These are phyloP conservation scores for Chelon labrosus DNA, from an alignment of 2,797 vertebrate species.

Conservation along the genomic window DNA sequence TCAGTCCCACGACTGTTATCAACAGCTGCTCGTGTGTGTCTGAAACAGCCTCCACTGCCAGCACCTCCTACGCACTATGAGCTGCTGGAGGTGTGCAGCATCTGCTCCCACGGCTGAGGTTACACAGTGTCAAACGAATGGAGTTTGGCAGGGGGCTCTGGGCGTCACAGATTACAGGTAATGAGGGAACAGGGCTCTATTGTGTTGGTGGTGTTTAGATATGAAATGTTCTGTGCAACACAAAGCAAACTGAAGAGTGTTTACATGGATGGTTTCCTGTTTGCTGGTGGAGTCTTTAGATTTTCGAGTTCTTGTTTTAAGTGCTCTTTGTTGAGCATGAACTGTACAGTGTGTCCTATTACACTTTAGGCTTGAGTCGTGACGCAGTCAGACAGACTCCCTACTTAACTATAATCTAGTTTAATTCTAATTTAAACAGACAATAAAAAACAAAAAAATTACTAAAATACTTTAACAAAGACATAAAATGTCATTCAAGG, in stretches of 20 bases:
- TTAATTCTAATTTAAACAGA: not conserved
- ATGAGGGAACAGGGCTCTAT: constrained; percentile 35
- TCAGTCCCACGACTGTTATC: not conserved
- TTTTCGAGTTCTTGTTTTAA: not conserved
- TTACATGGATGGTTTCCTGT: constrained; percentile 51
- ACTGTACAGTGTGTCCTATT: constrained; percentile 15
- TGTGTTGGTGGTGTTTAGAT: constrained; percentile 25
- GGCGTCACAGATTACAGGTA: constrained; percentile 11
- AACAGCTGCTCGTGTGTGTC: not conserved
- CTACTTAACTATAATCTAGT: not conserved
- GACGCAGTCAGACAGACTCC: not conserved
- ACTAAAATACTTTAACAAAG: not conserved
- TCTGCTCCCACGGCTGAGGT: constrained; percentile 9
- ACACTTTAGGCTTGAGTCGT: not conserved
- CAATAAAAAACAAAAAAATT: not conserved
- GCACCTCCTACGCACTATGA: constrained; percentile 21
- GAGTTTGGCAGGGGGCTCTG: constrained; percentile 1
- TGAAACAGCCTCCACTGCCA: constrained; percentile 2
- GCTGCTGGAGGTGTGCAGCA: constrained; percentile 15
- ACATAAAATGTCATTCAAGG: not conserved
- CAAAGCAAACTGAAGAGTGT: constrained; percentile 46
- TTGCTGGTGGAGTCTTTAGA: constrained; percentile 2
- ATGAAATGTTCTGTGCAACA: constrained; percentile 40
- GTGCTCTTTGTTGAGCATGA: constrained; percentile 8
- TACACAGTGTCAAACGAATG: not conserved